Conservation (phyloP, 2,113 vertebrate species). For the Caranx melampygus region DNA sequence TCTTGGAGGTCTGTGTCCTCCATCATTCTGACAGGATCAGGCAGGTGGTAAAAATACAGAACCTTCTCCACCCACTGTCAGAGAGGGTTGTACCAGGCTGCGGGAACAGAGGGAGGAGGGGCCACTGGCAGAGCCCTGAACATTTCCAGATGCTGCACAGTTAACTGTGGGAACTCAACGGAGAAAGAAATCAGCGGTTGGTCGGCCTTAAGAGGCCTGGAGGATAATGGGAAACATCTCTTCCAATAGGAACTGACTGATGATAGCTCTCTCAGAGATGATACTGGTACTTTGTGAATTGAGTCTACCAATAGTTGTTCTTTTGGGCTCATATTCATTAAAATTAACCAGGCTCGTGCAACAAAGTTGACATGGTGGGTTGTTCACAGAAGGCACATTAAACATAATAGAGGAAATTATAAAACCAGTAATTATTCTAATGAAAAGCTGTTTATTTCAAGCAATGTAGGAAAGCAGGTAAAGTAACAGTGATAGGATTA, state of each 20-base stretch:
- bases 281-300: constrained; percentile 34
- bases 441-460: background rate
- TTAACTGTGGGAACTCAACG: constrained; percentile 29
- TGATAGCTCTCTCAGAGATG: background rate
- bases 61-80: constrained; percentile 12
- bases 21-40: constrained; percentile 34
- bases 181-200: constrained; percentile 36
- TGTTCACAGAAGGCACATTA: background rate
- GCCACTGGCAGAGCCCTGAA: constrained; percentile 31
- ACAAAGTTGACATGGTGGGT: background rate
- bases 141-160: constrained; percentile 62
- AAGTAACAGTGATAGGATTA: background rate
- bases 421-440: constrained; percentile 11
- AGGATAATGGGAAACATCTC: constrained; percentile 23
- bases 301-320: constrained; percentile 2
- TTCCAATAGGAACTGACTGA: constrained; percentile 39
- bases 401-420: background rate
- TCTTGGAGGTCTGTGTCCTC: constrained; percentile 6
- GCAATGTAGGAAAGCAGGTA: background rate
- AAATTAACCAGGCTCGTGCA: constrained; percentile 12
- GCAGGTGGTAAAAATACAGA: constrained; percentile 40
- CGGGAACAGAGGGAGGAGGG: constrained; percentile 22
- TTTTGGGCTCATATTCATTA: constrained; percentile 11
- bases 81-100: constrained; percentile 34
- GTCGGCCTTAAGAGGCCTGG: constrained; percentile 25